A percentile compares a stretch with the other conserved stretches of the same genome.
Evolutionary conservation across 2,113 vertebrate species (phyloP).

Genomic region (Epinephelus moara): DNA sequence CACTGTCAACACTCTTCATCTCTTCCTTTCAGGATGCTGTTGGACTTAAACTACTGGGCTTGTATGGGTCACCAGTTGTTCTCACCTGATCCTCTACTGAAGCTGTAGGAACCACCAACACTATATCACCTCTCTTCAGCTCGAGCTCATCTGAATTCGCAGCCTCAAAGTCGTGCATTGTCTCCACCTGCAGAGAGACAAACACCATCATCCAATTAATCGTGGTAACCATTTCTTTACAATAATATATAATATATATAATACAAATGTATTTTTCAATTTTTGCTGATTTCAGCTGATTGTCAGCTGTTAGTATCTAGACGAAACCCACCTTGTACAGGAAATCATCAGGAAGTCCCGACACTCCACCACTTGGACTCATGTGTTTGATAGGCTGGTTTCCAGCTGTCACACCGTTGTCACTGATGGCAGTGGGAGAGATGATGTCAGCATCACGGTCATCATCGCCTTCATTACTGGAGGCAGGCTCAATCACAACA

Average conservation of each 20-base stretch:
- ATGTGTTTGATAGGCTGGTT: constrained; percentile 66
- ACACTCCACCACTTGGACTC: constrained; percentile 60
- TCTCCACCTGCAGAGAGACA: constrained; percentile 88
- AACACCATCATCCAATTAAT: not conserved
- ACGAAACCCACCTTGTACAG: constrained; percentile 89
- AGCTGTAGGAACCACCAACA: constrained; percentile 91
- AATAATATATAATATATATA: too few species aligned
- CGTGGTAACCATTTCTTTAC: not conserved
- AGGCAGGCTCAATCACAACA: constrained; percentile 95
- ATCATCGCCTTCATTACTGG: constrained; percentile 94
- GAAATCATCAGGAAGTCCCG: constrained; percentile 86
- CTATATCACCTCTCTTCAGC: constrained; percentile 91
- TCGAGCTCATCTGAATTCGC: constrained; percentile 95
- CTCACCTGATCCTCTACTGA: constrained; percentile 94
- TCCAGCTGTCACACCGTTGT: constrained; percentile 68
- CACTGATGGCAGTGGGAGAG: constrained; percentile 73
- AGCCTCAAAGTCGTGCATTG: constrained; percentile 95
- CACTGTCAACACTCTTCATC: not conserved
- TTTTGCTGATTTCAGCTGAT: not conserved
- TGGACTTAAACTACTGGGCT: not conserved
- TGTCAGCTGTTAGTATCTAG: not conserved
- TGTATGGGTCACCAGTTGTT: not conserved
- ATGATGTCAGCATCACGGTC: constrained; percentile 85
- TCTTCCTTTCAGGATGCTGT: not conserved
- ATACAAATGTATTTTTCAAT: not conserved